Evolutionary conservation across 2,888 invertebrate species (phyloP).

Genomic region (Axea sp.): DNA sequence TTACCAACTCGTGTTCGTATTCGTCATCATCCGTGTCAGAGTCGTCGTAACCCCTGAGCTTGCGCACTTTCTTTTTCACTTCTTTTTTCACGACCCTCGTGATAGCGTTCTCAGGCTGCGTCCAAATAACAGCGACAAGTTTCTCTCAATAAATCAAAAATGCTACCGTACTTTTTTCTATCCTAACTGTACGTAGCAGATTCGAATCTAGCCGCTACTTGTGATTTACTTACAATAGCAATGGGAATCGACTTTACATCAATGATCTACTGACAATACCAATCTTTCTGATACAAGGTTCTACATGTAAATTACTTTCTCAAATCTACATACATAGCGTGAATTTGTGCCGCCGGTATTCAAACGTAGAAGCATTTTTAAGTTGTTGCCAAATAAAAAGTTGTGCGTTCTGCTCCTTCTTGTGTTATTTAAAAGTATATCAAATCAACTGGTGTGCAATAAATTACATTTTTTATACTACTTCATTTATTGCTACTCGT

Average conservation of each 20-base stretch:
- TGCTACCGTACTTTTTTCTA: slow-evolving; percentile 6
- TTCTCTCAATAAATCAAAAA: slow-evolving; percentile 30
- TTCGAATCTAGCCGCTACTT: slow-evolving; percentile 35
- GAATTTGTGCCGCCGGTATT: too few species aligned
- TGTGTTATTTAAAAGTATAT: too few species aligned
- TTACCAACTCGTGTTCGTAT: slow-evolving; percentile 84
- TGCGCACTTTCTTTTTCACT: slow-evolving; percentile 80
- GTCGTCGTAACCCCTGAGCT: slow-evolving; percentile 77
- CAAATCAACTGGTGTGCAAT: too few species aligned
- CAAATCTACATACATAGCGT: slow-evolving; percentile 35
- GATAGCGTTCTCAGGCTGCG: slow-evolving; percentile 83
- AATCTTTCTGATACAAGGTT: slow-evolving; percentile 36
- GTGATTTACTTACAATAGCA: slow-evolving; percentile 52
- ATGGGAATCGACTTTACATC: slow-evolving; percentile 39
- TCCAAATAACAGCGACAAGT: slow-evolving; percentile 40
- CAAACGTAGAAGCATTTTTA: too few species aligned
- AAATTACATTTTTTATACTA: too few species aligned
- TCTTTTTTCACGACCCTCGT: slow-evolving; percentile 81
- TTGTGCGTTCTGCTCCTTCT: too few species aligned
- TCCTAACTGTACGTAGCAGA: not conserved
- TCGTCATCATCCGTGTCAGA: slow-evolving; percentile 84
- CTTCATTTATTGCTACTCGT: too few species aligned
- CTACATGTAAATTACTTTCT: slow-evolving; percentile 53
- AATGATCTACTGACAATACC: slow-evolving; percentile 46
- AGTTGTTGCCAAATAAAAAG: too few species aligned